These are phyloP conservation scores for Orgyia antiqua DNA, from an alignment of 2,888 invertebrate species.

Conservation along the genomic window DNA sequence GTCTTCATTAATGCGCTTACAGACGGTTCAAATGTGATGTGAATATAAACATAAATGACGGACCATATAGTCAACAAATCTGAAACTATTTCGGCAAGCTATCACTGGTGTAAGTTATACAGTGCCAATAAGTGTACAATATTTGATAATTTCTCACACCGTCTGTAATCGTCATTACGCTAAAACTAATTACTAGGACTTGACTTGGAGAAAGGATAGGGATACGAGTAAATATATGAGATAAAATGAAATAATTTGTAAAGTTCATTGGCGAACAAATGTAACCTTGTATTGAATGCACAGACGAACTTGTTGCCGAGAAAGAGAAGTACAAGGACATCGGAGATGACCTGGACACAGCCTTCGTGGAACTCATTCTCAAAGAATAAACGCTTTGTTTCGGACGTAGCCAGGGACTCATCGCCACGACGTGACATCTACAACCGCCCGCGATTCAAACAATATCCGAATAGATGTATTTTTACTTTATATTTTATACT, in stretches of 20 bases:
- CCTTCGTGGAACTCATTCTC: slow-evolving; percentile 96
- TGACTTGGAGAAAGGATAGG: slow-evolving; percentile 45
- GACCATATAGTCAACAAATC: no score
- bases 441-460: slow-evolving; percentile 54
- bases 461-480: slow-evolving; percentile 57
- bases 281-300: slow-evolving; percentile 33
- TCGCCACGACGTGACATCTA: slow-evolving; percentile 16
- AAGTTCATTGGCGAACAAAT: slow-evolving; percentile 10
- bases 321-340: slow-evolving; percentile 99
- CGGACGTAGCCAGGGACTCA: slow-evolving; percentile 18
- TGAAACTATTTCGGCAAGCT: no score
- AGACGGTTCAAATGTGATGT: slow-evolving; percentile 30
- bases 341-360: slow-evolving; percentile 99
- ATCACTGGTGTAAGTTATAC: no score
- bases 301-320: slow-evolving; percentile 96
- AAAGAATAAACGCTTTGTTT: slow-evolving; percentile 73
- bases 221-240: not conserved
- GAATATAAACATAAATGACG: no score
- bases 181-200: slow-evolving; percentile 50
- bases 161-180: slow-evolving; percentile 34
- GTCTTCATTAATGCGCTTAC: slow-evolving; percentile 25
- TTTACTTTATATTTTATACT: slow-evolving; percentile 69
- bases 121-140: no score
- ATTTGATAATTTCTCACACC: no score
- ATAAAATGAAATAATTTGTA: slow-evolving; percentile 7